Conservation (phyloP, 2,888 invertebrate species). For the Leptodirus hochenwartii region DNA sequence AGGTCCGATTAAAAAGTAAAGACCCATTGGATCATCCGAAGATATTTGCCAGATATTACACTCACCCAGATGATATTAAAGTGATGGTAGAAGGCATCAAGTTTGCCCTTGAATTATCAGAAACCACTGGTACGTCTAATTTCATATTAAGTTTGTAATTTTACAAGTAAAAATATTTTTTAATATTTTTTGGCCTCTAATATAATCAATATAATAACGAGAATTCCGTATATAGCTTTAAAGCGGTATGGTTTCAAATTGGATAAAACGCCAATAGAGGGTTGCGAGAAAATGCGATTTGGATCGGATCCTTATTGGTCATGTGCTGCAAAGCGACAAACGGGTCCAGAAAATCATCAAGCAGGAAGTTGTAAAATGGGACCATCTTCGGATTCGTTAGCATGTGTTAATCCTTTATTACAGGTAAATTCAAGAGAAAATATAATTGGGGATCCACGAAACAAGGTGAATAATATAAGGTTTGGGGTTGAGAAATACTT, state of each 20-base stretch:
- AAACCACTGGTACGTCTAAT: constrained; percentile 43
- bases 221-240: too few species aligned
- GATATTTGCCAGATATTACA: constrained; percentile 68
- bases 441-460: too few species aligned
- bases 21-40: constrained; percentile 70
- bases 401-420: constrained; percentile 34
- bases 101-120: constrained; percentile 49
- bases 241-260: constrained; percentile 53
- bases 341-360: constrained; percentile 46
- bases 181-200: background rate
- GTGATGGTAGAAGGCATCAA: constrained; percentile 69
- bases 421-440: constrained; percentile 19
- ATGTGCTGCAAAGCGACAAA: constrained; percentile 37
- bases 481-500: too few species aligned
- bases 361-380: constrained; percentile 48
- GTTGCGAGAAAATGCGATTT: constrained; percentile 53
- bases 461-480: too few species aligned
- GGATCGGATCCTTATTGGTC: constrained; percentile 46
- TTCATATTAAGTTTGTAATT: too few species aligned
- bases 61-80: constrained; percentile 61
- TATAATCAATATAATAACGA: too few species aligned
- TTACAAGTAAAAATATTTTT: background rate
- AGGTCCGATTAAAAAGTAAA: constrained; percentile 44
- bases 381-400: constrained; percentile 31
- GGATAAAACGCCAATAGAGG: constrained; percentile 51